Evolutionary conservation across 2,113 vertebrate species (phyloP).

Genomic region (Oreochromis niloticus): DNA sequence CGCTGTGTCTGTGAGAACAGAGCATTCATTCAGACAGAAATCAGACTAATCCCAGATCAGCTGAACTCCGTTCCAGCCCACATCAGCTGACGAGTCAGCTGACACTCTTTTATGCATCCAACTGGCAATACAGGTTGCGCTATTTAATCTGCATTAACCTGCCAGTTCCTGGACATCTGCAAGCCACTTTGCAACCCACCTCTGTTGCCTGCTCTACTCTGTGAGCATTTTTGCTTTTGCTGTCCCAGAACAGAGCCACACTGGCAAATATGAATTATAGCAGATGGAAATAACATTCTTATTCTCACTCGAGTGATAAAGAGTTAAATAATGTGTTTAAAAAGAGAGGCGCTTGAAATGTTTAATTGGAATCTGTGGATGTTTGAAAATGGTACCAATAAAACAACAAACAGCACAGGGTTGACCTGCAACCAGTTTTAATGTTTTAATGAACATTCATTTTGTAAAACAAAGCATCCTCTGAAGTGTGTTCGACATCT

Average conservation of each 20-base stretch:
- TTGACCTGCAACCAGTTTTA: background rate
- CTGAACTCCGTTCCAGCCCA: background rate
- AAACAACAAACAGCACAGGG: background rate
- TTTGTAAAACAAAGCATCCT: background rate
- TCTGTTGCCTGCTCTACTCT: background rate
- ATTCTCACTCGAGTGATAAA: background rate
- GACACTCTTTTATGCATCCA: background rate
- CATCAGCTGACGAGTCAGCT: background rate
- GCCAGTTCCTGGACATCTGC: background rate
- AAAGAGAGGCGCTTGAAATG: background rate
- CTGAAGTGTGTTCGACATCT: background rate
- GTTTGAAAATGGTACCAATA: background rate
- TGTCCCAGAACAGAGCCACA: background rate
- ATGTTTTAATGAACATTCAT: background rate
- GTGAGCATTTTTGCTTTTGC: background rate
- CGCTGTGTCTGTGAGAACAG: background rate
- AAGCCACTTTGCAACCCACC: background rate
- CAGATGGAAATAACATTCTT: background rate
- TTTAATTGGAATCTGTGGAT: background rate
- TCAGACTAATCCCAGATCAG: background rate
- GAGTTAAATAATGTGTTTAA: background rate
- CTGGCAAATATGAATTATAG: background rate
- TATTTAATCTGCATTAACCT: background rate
- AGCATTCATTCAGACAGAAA: background rate
- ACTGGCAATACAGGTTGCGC: background rate